A percentile compares a stretch with the other conserved stretches of the same genome.
phyloP scores from a whole-genome alignment of 2,113 vertebrate genomes.

The Lepidiolamprologus cunningtoni region DNA sequence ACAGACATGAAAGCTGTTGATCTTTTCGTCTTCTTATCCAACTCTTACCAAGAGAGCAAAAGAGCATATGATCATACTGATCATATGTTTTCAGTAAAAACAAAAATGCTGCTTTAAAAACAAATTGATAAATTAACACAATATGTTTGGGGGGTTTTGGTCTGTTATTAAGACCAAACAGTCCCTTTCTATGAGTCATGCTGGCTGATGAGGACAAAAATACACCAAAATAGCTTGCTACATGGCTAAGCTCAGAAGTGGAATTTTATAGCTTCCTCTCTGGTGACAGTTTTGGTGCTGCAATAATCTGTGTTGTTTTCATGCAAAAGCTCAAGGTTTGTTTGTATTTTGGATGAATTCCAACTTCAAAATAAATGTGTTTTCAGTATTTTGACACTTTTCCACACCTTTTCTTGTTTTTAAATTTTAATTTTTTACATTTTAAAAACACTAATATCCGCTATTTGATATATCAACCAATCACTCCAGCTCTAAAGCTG shows the following conservation, averaged over 20 bases:
- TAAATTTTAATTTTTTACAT: accelerated
- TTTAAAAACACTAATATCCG: accelerated
- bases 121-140: not conserved
- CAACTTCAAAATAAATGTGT: not conserved
- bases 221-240: not conserved
- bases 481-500: not conserved
- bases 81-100: not conserved
- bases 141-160: accelerated
- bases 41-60: not conserved
- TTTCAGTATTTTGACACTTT: not conserved
- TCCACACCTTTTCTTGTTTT: not conserved
- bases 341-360: not conserved
- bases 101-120: not conserved
- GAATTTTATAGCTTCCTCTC: not conserved
- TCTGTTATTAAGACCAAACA: not conserved
- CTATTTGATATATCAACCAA: not conserved
- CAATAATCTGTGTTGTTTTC: not conserved
- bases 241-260: not conserved
- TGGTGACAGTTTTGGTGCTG: not conserved
- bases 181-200: not conserved
- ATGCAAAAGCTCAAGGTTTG: not conserved
- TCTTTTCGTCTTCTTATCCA: not conserved
- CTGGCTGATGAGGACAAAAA: not conserved
- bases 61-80: not conserved
- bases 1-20: not conserved